phyloP scores from a whole-genome alignment of 2,888 invertebrate genomes.

The Heliconius hortense region DNA sequence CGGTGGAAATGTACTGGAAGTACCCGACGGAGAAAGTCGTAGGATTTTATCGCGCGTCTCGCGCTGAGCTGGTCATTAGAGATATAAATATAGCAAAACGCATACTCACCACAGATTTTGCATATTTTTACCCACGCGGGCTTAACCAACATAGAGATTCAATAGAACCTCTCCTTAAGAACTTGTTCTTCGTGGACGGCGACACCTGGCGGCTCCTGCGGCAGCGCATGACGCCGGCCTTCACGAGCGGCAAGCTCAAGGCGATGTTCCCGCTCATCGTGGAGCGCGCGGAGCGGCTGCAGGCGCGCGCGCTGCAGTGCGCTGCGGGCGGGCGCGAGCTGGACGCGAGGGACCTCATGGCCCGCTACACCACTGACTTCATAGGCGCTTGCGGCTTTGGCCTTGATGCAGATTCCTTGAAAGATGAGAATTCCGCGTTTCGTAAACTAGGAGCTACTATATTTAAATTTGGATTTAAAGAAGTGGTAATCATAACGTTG shows the following conservation, averaged over 20 bases:
- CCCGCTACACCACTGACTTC: constrained; percentile 66
- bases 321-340: constrained; percentile 48
- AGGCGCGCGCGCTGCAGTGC: constrained; percentile 46
- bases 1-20: constrained; percentile 57
- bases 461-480: constrained; percentile 48
- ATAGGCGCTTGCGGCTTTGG: constrained; percentile 68
- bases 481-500: constrained; percentile 47
- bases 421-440: constrained; percentile 59
- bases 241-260: constrained; percentile 60
- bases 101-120: constrained; percentile 59
- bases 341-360: constrained; percentile 65
- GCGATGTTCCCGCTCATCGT: constrained; percentile 65
- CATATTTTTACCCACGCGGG: constrained; percentile 58
- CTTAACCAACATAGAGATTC: constrained; percentile 49
- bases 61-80: constrained; percentile 57
- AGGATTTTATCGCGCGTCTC: constrained; percentile 55
- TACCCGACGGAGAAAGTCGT: constrained; percentile 60
- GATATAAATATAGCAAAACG: constrained; percentile 60
- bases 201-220: constrained; percentile 62
- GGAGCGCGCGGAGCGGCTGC: constrained; percentile 59
- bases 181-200: constrained; percentile 62
- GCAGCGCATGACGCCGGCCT: constrained; percentile 63
- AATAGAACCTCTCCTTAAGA: constrained; percentile 58
- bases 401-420: constrained; percentile 59
- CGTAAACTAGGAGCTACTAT: constrained; percentile 57